A percentile compares a stretch with the other conserved stretches of the same genome.
Conservation (phyloP, 2,888 invertebrate species). For the Agrochola lychnidis region DNA sequence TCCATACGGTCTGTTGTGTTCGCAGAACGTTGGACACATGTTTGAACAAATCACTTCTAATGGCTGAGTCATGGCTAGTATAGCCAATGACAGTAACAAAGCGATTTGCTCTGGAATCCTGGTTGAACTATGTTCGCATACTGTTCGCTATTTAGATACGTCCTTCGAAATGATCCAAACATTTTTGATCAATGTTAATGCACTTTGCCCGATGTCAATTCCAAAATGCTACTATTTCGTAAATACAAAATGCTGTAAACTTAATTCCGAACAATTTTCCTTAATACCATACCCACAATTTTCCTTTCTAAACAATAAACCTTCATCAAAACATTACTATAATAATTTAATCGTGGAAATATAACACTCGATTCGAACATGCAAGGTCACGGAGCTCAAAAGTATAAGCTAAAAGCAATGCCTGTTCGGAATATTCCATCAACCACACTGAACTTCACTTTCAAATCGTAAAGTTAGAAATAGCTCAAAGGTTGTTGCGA, state of each 20-base stretch:
- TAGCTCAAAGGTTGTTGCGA: slow-evolving; percentile 2
- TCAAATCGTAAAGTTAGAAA: slow-evolving; percentile 18
- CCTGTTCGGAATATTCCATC: slow-evolving; percentile 32
- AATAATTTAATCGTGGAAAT: slow-evolving; percentile 3
- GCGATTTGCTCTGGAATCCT: not conserved
- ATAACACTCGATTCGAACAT: slow-evolving; percentile 3
- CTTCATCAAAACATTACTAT: not conserved
- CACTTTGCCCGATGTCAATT: too few species aligned
- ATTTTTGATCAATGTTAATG: not conserved
- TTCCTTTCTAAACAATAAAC: not conserved
- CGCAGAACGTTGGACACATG: not conserved
- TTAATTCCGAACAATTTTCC: not conserved
- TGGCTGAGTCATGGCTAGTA: not conserved
- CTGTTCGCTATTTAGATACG: not conserved
- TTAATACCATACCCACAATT: too few species aligned
- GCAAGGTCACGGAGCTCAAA: slow-evolving; percentile 21
- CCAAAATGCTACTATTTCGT: not conserved
- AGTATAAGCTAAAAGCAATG: slow-evolving; percentile 15
- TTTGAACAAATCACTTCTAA: not conserved
- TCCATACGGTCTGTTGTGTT: not conserved
- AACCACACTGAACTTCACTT: slow-evolving; percentile 10
- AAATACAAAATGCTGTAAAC: not conserved
- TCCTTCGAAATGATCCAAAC: not conserved
- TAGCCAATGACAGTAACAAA: not conserved
- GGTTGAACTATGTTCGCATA: not conserved